Conservation (phyloP, 2,797 vertebrate species). For the Chelonia mydas region DNA sequence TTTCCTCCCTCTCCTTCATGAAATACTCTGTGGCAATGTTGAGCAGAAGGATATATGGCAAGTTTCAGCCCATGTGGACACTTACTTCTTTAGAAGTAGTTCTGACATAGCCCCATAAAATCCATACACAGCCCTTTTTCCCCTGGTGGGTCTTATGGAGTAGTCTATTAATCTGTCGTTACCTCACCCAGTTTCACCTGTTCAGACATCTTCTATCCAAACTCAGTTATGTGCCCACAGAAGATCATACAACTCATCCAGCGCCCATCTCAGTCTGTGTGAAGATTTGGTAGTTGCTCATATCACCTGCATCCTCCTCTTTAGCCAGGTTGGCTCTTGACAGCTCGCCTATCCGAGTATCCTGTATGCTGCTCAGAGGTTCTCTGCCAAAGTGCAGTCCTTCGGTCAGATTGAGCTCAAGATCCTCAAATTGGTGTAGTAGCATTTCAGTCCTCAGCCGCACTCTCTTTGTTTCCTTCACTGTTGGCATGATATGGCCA, state of each 20-base stretch:
- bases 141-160: accelerated
- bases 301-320: accelerated
- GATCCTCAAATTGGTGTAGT: not conserved
- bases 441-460: not conserved
- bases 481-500: not conserved
- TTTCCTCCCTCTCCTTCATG: not conserved
- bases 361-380: not conserved
- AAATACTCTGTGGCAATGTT: not conserved
- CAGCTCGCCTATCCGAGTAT: not conserved
- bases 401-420: not conserved
- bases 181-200: not conserved
- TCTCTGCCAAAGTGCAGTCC: not conserved
- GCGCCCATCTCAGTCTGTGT: not conserved
- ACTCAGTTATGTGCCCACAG: not conserved
- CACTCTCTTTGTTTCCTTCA: not conserved
- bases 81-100: not conserved
- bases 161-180: not conserved
- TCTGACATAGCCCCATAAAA: not conserved
- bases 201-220: not conserved
- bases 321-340: not conserved
- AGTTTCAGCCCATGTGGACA: not conserved
- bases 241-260: not conserved
- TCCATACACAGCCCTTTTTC: not conserved
- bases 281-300: not conserved
- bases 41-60: not conserved